Conservation (phyloP, 2,797 vertebrate species). For the Pipistrellus kuhlii region DNA sequence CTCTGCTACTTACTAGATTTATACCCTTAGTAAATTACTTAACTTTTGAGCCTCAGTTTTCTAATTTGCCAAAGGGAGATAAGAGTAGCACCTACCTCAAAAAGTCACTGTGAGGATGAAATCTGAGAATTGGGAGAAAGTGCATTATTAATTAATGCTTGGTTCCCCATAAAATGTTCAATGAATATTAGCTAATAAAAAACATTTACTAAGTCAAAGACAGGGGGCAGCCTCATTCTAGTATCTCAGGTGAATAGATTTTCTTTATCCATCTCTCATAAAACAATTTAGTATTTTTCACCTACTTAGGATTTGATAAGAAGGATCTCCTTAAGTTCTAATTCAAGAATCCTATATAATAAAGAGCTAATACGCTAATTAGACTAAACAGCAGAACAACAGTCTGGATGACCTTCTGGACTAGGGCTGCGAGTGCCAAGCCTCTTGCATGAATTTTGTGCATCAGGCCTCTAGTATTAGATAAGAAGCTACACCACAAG, state of each 20-base stretch:
- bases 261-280: not conserved
- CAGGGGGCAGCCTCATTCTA: not conserved
- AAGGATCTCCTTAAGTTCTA: not conserved
- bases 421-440: too few relatives aligned
- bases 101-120: slow-evolving; percentile 11
- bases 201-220: not conserved
- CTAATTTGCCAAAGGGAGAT: slow-evolving; percentile 19
- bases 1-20: not conserved
- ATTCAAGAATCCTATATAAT: not conserved
- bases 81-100: not conserved
- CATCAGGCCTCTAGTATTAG: too few relatives aligned
- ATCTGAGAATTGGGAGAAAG: slow-evolving; percentile 25
- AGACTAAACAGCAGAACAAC: too few relatives aligned
- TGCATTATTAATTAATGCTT: not conserved
- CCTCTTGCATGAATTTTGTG: too few relatives aligned
- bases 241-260: slow-evolving; percentile 20
- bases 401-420: too few relatives aligned
- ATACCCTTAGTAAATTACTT: not conserved
- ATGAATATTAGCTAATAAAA: slow-evolving; percentile 32
- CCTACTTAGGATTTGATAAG: not conserved
- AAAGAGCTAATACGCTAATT: too few relatives aligned
- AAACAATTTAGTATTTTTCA: not conserved
- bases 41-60: slow-evolving; percentile 32
- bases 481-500: not conserved
- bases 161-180: not conserved